Evolutionary conservation across 1,140 invertebrate species (phyloP).

Genomic region (Cotesia vestalis): DNA sequence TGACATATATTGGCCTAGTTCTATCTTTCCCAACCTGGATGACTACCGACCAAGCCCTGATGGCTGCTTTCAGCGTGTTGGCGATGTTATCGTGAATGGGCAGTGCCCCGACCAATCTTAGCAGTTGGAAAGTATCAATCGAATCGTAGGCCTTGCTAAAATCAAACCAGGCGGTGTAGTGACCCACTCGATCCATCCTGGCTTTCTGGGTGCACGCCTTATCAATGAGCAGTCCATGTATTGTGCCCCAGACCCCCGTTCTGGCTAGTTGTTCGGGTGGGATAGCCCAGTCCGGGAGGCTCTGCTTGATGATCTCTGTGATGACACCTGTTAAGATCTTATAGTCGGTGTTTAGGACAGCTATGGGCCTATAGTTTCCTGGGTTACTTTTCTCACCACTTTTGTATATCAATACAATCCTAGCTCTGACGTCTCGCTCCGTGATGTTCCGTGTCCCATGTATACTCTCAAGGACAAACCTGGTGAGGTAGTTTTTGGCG

Average conservation of each 20-base stretch:
- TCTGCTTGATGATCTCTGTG: conserved; percentile 22
- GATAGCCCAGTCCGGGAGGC: conserved; percentile 36
- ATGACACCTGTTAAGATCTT: conserved; percentile 42
- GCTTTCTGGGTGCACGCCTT: conserved; percentile 38
- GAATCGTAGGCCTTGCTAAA: conserved; percentile 46
- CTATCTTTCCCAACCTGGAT: conserved; percentile 31
- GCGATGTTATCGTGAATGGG: conserved; percentile 38
- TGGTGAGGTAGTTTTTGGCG: too few species aligned
- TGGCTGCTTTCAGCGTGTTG: conserved; percentile 31
- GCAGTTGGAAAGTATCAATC: conserved; percentile 35
- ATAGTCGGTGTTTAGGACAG: conserved; percentile 39
- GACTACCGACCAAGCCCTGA: conserved; percentile 41
- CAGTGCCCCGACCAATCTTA: conserved; percentile 27
- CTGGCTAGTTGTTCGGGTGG: conserved; percentile 42
- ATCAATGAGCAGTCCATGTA: conserved; percentile 41
- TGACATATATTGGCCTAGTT: conserved; percentile 40
- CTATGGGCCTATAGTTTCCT: conserved; percentile 46
- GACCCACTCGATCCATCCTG: conserved; percentile 28
- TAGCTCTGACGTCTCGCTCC: too few species aligned
- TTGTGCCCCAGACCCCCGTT: conserved; percentile 39
- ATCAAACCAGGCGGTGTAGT: conserved; percentile 44
- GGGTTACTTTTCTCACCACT: too few species aligned
- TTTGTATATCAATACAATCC: too few species aligned
- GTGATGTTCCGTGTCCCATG: too few species aligned
- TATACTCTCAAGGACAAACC: too few species aligned